Conservation (phyloP, 2,888 invertebrate genomes). For the Autographa gamma region DNA sequence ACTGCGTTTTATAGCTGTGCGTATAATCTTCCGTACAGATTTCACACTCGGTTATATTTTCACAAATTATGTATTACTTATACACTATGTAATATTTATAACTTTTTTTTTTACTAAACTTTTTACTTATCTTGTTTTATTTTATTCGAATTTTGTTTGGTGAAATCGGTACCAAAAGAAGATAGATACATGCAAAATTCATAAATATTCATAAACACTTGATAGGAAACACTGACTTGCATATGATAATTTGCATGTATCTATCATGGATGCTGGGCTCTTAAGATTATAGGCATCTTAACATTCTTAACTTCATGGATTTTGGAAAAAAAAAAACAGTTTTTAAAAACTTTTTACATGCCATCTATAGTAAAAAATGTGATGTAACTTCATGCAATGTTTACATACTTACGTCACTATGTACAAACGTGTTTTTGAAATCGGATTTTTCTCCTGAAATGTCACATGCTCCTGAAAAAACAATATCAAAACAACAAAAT, state of each 20-base stretch:
- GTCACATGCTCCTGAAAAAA: background rate
- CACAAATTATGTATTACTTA: background rate
- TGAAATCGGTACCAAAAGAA: constrained; percentile 10
- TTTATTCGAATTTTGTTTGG: background rate
- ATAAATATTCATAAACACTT: background rate
- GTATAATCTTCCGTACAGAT: constrained; percentile 27
- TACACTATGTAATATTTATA: background rate
- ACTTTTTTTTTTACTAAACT: background rate
- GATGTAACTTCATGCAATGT: constrained; percentile 27
- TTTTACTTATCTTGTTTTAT: too few species aligned
- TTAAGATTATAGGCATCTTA: constrained; percentile 20
- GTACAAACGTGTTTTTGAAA: constrained; percentile 16
- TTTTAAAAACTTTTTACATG: background rate
- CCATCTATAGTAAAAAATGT: background rate
- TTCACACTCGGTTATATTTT: constrained; percentile 14
- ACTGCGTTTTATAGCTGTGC: constrained; percentile 49
- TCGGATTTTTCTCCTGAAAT: constrained; percentile 5
- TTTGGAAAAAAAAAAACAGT: constrained; percentile 1
- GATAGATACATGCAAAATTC: constrained; percentile 6
- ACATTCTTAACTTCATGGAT: constrained; percentile 15
- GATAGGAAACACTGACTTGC: background rate
- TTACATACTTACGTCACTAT: constrained; percentile 6
- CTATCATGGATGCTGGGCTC: constrained; percentile 27
- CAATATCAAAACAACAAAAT: background rate
- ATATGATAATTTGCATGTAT: constrained; percentile 21